Conservation (phyloP, 2,113 vertebrate species). For the Puffinus mauretanicus region DNA sequence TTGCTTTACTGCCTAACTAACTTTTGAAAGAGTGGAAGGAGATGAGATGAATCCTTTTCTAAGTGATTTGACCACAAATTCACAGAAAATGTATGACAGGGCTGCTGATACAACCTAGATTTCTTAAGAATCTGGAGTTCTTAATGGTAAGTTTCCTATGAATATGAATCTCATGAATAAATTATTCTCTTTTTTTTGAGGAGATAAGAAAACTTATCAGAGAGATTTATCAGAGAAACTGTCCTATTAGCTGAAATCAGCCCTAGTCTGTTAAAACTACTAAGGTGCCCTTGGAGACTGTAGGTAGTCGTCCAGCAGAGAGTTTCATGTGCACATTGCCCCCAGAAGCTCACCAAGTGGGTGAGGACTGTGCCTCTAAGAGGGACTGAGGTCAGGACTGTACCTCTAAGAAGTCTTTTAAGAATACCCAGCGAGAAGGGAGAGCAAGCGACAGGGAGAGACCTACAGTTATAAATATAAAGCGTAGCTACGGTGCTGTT, state of each 20-base stretch:
- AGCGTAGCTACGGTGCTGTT: fast-evolving
- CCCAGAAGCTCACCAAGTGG: background rate
- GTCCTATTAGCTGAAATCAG: background rate
- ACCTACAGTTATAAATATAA: background rate
- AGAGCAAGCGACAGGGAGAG: background rate
- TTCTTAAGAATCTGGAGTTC: background rate
- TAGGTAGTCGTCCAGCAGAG: background rate
- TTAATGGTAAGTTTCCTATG: background rate
- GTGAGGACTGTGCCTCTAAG: background rate
- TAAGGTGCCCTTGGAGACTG: background rate
- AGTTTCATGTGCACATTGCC: background rate
- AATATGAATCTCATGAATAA: background rate
- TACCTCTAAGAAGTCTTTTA: background rate
- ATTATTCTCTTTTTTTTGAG: background rate
- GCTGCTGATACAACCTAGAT: background rate
- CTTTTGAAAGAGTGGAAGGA: background rate
- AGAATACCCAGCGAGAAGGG: background rate
- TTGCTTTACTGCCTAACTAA: background rate
- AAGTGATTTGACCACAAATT: background rate
- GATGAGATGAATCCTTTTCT: background rate
- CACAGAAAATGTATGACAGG: background rate
- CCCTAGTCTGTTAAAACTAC: background rate
- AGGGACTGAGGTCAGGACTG: background rate
- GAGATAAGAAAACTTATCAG: background rate
- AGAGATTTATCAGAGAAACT: background rate